Base-by-base conservation (phyloP, 2,113 vertebrate genomes). In the Neodontobutis hainanensis region DNA sequence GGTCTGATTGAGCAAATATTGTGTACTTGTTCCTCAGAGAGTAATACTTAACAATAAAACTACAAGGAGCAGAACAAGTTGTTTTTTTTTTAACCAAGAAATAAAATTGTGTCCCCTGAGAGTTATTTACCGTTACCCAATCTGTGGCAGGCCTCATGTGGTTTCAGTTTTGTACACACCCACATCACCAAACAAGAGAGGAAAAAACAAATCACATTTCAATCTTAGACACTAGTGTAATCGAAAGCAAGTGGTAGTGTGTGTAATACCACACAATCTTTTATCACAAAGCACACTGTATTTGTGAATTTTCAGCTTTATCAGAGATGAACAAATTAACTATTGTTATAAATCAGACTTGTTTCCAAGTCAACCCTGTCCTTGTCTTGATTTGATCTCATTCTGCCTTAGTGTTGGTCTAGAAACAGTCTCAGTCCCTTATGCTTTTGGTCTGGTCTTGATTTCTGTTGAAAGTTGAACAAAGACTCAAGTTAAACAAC, bases 71-170 rank as follows among this genome's bases (percentile, higher is more conserved):
- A 44, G 70, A 82, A 65, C 44, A 86, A 69, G 75, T 51, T 46
- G 16, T 68, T 81, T 63, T 62, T 68, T 81, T 63, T 62, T 78
- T 77, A 74, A 32, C 6, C 65, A 75, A 76, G 75, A 89, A 86
- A 86, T 85, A 61, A 76, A 85, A 85, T 78, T 42, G 76, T 73
- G 77, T 66, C 80, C 69, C 81, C 63, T 61, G 87, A 85, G 76
- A 42, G 64, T 62, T 57, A 34, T 82, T 82, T 69, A 72, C 77
- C 65, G 75, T 81, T 72, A 78, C 47, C 70, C 61, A 77, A 81
- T 60, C 81, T 65, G 75, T 73, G 70, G 78, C 70, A 77, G 65
- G 52, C 44, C 55, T 64, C 19, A 50, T 8, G 47, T 52, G 60
- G 75, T 12, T 38, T 45, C 19, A 10, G 56, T 44, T 52, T 9